Base-by-base conservation (phyloP, 2,797 vertebrate genomes). In the Cossypha polioptera region DNA sequence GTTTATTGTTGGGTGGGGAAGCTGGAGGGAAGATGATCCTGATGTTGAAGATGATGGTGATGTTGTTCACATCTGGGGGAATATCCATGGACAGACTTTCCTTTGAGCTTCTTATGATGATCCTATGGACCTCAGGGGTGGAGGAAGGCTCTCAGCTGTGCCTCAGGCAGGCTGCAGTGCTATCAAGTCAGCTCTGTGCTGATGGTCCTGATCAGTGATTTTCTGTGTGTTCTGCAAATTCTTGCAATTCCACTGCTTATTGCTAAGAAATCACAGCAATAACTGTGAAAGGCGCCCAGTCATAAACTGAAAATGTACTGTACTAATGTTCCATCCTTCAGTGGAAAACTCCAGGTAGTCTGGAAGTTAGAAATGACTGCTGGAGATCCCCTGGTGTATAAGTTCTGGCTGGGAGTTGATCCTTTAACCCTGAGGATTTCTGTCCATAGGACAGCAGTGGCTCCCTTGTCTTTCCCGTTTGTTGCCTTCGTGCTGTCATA, bases 191-290 rank as follows among this genome's bases (percentile, higher is more conserved):
- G 65, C 84, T 74, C 69, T 76, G 71, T 83, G 83, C 38, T 71
- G 57, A 63, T 77, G 59, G 61, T 51, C 67, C 33, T 77, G 65
- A 72, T 72, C 62, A 11, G 58, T n/a, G 66, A 78, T 94, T 81
- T 92, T 43, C 63, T 86, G 63, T 75, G 36, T 66, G 68, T 88
- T 84, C 86, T 93, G 95, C 90, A 72, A 62, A 94, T 96, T 95
- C 91, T 73, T 95, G 90, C 43, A 86, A 73, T 92, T 93, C 86
- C 94, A 42, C 79, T 66, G 62, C 18, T 95, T 83, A 90, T 90
- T 36, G 36, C 36, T 36, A 36, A 36, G 36, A 36, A 36, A 36
- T 36, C 36, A 36, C 36, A 36, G 36, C 36, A 36, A 36, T 36
- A 36, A 36, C 36, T 36, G 36, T 36, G 36, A 36, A 36, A 36